These are phyloP conservation scores for Enhydra lutris DNA, from an alignment of 2,113 vertebrate species.

Conservation along the genomic window DNA sequence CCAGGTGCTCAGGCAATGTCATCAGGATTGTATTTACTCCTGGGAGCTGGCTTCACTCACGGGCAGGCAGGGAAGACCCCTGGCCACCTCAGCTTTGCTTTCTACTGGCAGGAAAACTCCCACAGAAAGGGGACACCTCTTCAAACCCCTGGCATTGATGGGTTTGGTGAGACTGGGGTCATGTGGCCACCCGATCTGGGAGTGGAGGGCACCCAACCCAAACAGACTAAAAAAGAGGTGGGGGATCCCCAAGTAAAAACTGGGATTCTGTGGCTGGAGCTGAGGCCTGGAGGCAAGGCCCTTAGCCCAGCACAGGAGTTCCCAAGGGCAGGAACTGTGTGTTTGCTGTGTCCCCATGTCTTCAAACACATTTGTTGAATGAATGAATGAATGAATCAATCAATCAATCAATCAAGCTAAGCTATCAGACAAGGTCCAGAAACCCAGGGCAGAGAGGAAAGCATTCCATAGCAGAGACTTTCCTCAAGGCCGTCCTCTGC, in stretches of 20 bases:
- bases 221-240: not conserved
- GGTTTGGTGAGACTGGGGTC: not conserved
- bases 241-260: not conserved
- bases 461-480: no score
- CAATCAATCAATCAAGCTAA: not conserved
- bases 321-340: not conserved
- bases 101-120: not conserved
- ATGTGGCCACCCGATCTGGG: not conserved
- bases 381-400: not conserved
- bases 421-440: not conserved
- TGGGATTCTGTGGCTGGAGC: not conserved
- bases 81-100: not conserved
- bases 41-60: not conserved
- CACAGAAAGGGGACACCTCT: not conserved
- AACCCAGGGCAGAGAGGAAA: not conserved
- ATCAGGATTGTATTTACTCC: no score
- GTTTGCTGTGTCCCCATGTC: not conserved
- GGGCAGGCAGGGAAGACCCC: no score
- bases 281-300: not conserved
- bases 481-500: not conserved
- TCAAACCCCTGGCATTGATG: not conserved
- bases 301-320: not conserved
- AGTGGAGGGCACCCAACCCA: not conserved
- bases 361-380: not conserved
- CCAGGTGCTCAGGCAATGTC: not conserved